Conservation (phyloP, 35 echinoderm and acorn worm genomes). For the Chiridota heheva region DNA sequence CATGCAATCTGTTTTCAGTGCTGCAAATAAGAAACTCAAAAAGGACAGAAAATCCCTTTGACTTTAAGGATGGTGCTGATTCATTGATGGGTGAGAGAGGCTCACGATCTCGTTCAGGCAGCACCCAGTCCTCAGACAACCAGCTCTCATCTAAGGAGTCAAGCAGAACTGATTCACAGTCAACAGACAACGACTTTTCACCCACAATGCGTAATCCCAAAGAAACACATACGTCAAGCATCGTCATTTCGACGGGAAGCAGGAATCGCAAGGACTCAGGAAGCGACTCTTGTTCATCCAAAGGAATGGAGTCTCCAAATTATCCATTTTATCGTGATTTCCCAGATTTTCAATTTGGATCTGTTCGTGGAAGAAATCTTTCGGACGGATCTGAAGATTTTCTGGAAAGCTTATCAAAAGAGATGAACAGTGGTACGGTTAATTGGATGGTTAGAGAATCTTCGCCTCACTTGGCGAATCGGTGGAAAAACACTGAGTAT, state of each 20-base stretch:
- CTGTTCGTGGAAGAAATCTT: conserved; percentile 22
- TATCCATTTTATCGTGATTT: neutral
- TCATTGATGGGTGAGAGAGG: conserved; percentile 15
- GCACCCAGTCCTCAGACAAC: neutral
- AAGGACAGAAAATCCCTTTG: conserved; percentile 15
- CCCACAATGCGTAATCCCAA: conserved; percentile 4
- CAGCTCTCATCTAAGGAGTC: no score
- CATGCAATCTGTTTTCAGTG: conserved; percentile 52
- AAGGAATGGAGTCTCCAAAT: no score
- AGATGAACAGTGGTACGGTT: conserved; percentile 6
- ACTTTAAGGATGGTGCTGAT: conserved; percentile 31
- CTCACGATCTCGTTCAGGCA: neutral
- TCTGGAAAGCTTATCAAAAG: conserved; percentile 17
- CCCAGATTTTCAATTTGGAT: conserved; percentile 34
- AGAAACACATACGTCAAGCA: neutral
- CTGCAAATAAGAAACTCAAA: conserved; percentile 59
- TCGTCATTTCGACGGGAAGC: neutral
- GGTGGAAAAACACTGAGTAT: conserved; percentile 80
- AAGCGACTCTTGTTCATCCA: no score
- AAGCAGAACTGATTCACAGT: conserved; percentile 25
- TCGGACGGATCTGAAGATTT: conserved; percentile 11
- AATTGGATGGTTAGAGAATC: conserved; percentile 8
- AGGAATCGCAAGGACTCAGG: neutral
- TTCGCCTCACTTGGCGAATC: neutral
- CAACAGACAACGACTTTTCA: conserved; percentile 27